phyloP scores from a whole-genome alignment of 2,797 vertebrate species.

The Hozukius guyotensis region DNA sequence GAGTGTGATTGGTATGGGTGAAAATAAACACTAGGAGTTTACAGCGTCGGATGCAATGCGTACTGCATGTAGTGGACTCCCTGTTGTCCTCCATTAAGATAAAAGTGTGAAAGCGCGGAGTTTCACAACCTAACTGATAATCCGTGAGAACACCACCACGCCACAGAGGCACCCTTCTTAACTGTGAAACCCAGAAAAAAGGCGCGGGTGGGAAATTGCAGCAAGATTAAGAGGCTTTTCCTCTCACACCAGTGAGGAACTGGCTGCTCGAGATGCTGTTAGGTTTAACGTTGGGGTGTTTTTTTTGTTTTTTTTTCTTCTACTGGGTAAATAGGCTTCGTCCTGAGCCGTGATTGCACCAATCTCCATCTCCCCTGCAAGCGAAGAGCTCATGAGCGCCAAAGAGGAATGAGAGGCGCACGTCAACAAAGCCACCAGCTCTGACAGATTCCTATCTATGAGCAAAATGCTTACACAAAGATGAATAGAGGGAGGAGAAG shows the following conservation, averaged over 20 bases:
- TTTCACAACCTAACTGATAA: slow-evolving; percentile 20
- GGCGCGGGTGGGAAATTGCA: slow-evolving; percentile 32
- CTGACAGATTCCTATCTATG: slow-evolving; percentile 50
- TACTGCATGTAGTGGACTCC: background rate
- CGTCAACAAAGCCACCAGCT: slow-evolving; percentile 52
- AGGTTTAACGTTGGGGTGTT: slow-evolving; percentile 2
- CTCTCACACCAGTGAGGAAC: slow-evolving; percentile 23
- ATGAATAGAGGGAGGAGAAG: slow-evolving; percentile 10
- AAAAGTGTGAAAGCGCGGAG: background rate
- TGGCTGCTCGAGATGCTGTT: slow-evolving; percentile 3
- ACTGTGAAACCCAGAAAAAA: slow-evolving; percentile 25
- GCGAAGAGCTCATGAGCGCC: slow-evolving; percentile 23
- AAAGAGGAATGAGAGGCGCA: slow-evolving; percentile 25
- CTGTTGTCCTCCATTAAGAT: background rate
- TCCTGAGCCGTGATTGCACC: slow-evolving; percentile 26
- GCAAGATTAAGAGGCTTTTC: slow-evolving; percentile 56
- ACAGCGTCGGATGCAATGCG: background rate
- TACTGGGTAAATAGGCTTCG: slow-evolving; percentile 34
- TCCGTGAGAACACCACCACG: background rate
- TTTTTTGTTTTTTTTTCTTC: background rate
- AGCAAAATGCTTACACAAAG: slow-evolving; percentile 22
- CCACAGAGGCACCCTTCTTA: background rate
- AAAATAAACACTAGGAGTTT: background rate
- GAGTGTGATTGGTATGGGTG: background rate
- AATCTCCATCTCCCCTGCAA: slow-evolving; percentile 21